Conservation (phyloP, 1,140 invertebrate species). For the Idris sp. region DNA sequence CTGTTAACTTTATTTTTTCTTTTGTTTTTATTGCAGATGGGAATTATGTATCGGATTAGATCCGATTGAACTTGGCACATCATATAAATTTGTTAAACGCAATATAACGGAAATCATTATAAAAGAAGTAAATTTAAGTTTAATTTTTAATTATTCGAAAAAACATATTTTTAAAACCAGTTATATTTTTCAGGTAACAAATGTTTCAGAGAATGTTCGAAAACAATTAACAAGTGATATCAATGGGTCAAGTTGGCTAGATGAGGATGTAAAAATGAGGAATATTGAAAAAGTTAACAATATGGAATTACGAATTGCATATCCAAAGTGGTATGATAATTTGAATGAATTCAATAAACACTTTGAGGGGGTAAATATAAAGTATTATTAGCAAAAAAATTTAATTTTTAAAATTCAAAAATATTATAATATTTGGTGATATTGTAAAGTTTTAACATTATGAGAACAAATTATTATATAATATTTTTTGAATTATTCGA, state of each 20-base stretch:
- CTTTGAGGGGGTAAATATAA: conserved; percentile 23
- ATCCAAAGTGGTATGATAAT: conserved; percentile 40
- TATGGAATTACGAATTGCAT: conserved; percentile 24
- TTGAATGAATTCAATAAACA: conserved; percentile 23
- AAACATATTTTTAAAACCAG: not conserved
- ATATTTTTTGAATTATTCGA: too few relatives aligned
- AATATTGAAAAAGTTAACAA: conserved; percentile 36
- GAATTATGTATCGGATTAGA: conserved; percentile 10
- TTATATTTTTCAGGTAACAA: conserved; percentile 19
- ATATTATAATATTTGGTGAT: too few relatives aligned
- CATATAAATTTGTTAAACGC: conserved; percentile 28
- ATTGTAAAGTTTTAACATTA: too few relatives aligned
- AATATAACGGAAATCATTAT: conserved; percentile 21
- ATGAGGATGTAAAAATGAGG: conserved; percentile 5
- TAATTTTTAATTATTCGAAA: not conserved
- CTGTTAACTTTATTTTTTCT: too few relatives aligned
- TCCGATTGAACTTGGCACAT: conserved; percentile 14
- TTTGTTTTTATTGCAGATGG: conserved; percentile 19
- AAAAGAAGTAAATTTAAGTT: conserved; percentile 8
- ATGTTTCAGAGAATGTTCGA: conserved; percentile 21
- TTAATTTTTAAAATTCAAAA: too few relatives aligned
- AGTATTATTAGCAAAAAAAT: too few relatives aligned
- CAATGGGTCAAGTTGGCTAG: conserved; percentile 28
- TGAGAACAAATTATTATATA: too few relatives aligned
- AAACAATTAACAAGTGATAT: conserved; percentile 24